Evolutionary conservation across 2,888 invertebrate species (phyloP), one percentile per base, ranked within the genome.

Genomic region (Tipula confusa): DNA sequence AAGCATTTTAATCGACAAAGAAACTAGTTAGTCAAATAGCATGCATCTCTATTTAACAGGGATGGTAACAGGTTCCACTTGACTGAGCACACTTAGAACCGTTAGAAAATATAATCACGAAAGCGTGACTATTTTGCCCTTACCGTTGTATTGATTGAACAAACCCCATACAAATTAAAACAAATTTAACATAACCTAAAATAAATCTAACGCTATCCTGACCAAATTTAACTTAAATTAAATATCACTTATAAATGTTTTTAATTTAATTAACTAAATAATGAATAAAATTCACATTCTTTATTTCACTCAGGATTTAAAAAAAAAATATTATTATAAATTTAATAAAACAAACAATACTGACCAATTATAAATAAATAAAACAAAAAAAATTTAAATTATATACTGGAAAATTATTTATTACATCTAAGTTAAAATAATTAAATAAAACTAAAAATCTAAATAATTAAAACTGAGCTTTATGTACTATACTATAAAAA

Each of bases 381-480:
- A 64, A 43, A 15, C n/a, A 43, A 43, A 43, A 43, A 64, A 64
- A 64, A 64, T 24, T 9, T 24, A 64, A 64, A 64, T 64, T 64
- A 24, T 64, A 24, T 64, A 64, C 64, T 64, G 64, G 64, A 64
- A 64, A 64, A 64, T 24, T 64, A 64, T 64, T 64, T 64, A 64
- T 64, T n/a, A n/a, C n/a, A 64, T 64, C 11, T 64, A 64, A 64
- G 64, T 64, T 64, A 43, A 5, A 64, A 13, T 64, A 64, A 64
- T 24, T 24, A 64, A 43, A 64, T 64, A 43, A 43, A n/a, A 43
- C 5, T 43, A 43, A n/a, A 43, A n/a, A 31, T 31, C n/a, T 31
- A 43, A 64, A 64, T 64, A 64, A 43, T n/a, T 64, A 64, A 64
- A 64, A 64, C 64, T 64, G 64, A 64, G 64, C 64, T 64, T 64